These are phyloP conservation scores for Caenorhabditis virilis DNA, from an alignment of 2,888 invertebrate genomes.

Conservation along the genomic window DNA sequence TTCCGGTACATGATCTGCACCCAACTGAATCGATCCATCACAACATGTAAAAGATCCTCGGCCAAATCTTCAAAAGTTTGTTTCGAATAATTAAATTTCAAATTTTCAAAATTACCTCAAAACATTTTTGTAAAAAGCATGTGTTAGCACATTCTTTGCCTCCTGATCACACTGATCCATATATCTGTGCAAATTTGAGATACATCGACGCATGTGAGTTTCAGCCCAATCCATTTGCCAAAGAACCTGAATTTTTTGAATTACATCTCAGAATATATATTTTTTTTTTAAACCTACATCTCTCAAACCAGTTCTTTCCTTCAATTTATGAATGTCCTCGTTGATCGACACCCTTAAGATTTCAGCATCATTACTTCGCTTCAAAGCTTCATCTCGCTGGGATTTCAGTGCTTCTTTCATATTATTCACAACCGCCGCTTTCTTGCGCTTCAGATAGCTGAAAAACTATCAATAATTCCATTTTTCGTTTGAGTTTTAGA, in stretches of 20 bases:
- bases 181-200: conserved; percentile 57
- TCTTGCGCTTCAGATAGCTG: conserved; percentile 45
- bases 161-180: conserved; percentile 45
- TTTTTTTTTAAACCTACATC: no score
- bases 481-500: no score
- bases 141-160: conserved; percentile 44
- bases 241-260: conserved; percentile 53
- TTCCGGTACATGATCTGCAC: conserved; percentile 66
- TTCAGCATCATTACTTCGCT: conserved; percentile 44
- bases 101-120: no score
- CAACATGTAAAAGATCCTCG: conserved; percentile 65
- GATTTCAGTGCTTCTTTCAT: conserved; percentile 35
- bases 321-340: conserved; percentile 61
- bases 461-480: no score
- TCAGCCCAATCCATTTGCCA: conserved; percentile 67
- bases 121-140: conserved; percentile 45
- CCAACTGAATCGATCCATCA: conserved; percentile 66
- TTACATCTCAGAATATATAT: no score
- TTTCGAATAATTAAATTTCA: no score
- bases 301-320: conserved; percentile 53
- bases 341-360: conserved; percentile 49
- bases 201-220: conserved; percentile 62
- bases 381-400: conserved; percentile 54
- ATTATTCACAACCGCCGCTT: conserved; percentile 35
- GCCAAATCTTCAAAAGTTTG: no score